A percentile compares a stretch with the other conserved stretches of the same genome.
phyloP scores from a whole-genome alignment of 2,113 vertebrate species.

The Dunckerocampus dactyliophorus region DNA sequence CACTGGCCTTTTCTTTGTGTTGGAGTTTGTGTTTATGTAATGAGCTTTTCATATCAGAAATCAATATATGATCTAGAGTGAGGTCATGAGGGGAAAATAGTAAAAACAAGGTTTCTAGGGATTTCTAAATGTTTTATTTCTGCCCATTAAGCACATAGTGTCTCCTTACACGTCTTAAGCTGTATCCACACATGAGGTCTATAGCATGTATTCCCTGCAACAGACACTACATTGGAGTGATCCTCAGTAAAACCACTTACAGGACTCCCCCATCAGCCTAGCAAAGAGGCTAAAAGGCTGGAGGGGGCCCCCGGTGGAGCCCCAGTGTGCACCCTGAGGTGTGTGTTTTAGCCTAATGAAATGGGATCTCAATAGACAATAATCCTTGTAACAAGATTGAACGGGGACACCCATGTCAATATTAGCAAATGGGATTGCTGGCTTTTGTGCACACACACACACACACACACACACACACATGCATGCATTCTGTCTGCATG shows the following conservation, averaged over 20 bases:
- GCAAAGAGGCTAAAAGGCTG: conserved; percentile 63
- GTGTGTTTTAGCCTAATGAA: conserved; percentile 78
- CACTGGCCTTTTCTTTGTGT: conserved; percentile 91
- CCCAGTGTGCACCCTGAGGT: conserved; percentile 51
- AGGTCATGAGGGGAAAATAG: conserved; percentile 68
- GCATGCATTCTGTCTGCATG: conserved; percentile 18
- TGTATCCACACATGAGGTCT: conserved; percentile 25
- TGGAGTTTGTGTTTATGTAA: conserved; percentile 99
- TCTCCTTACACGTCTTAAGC: conserved; percentile 11
- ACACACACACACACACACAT: conserved; percentile 4
- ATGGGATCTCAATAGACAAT: conserved; percentile 78
- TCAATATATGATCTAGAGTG: conserved; percentile 99
- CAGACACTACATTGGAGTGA: conserved; percentile 64
- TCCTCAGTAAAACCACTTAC: conserved; percentile 74
- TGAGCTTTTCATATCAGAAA: conserved; percentile 99
- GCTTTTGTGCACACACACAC: conserved; percentile 32
- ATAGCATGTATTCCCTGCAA: conserved; percentile 61
- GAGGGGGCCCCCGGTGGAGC: conserved; percentile 49
- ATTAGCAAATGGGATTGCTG: conserved; percentile 77
- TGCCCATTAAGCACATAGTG: conserved; percentile 12
- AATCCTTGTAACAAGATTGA: conserved; percentile 77
- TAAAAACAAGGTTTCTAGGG: conserved; percentile 39
- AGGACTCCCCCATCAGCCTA: conserved; percentile 61
- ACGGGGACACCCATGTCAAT: conserved; percentile 76
- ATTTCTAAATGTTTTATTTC: conserved; percentile 11